phyloP scores from a whole-genome alignment of 2,888 invertebrate species.

The Terebella lapidaria region DNA sequence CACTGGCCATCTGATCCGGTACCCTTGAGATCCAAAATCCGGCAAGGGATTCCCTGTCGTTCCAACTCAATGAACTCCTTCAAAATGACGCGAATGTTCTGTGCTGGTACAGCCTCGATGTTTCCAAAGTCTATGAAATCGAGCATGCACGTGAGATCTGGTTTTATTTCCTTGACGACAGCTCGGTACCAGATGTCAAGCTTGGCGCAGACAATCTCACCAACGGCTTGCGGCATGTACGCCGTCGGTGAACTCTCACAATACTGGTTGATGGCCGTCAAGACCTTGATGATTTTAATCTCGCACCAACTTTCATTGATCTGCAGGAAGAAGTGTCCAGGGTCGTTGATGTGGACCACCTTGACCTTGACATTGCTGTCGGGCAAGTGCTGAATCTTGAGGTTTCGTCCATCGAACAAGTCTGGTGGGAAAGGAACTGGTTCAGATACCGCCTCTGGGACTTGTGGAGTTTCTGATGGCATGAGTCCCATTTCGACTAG shows the following conservation, averaged over 20 bases:
- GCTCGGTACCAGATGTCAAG: slow-evolving; percentile 1
- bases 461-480: too few species aligned
- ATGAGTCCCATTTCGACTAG: too few species aligned
- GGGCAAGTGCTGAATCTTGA: background rate
- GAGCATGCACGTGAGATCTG: slow-evolving; percentile 50
- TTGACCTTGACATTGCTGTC: background rate
- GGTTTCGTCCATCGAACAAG: too few species aligned
- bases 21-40: slow-evolving; percentile 61
- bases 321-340: background rate
- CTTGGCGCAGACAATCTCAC: background rate
- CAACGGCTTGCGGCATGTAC: background rate
- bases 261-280: background rate
- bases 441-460: too few species aligned
- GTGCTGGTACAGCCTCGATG: slow-evolving; percentile 64
- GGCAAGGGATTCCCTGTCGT: slow-evolving; percentile 83
- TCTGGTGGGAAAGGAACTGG: too few species aligned
- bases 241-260: background rate
- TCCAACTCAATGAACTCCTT: slow-evolving; percentile 70
- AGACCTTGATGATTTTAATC: background rate
- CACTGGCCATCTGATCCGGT: slow-evolving; percentile 55
- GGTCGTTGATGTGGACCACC: background rate
- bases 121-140: slow-evolving; percentile 87
- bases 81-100: slow-evolving; percentile 65
- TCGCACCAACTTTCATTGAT: background rate
- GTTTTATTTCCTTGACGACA: background rate